Evolutionary conservation across 1,140 invertebrate species (phyloP).

Genomic region (Schlechtendalia chinensis): DNA sequence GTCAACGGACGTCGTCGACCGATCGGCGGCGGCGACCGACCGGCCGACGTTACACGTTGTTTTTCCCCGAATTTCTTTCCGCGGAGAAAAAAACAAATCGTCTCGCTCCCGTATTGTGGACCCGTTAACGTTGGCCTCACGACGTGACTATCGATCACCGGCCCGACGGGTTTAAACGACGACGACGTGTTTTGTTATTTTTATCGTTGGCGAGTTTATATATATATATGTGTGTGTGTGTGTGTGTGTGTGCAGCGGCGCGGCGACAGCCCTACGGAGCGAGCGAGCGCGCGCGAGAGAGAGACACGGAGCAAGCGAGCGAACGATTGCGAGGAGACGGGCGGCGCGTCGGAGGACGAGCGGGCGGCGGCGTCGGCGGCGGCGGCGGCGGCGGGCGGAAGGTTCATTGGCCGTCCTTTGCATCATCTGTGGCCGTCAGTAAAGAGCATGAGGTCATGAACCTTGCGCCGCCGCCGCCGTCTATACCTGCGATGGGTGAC

Average conservation of each 20-base stretch:
- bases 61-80: too few relatives aligned
- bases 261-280: too few relatives aligned
- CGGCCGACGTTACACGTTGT: too few relatives aligned
- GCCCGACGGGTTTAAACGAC: neutral
- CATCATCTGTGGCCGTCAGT: constrained; percentile 49
- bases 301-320: too few relatives aligned
- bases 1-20: constrained; percentile 24
- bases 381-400: neutral
- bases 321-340: neutral
- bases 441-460: constrained; percentile 50
- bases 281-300: too few relatives aligned
- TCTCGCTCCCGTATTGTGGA: too few relatives aligned
- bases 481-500: constrained; percentile 44
- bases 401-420: constrained; percentile 50
- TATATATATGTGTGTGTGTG: neutral
- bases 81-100: too few relatives aligned
- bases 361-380: neutral
- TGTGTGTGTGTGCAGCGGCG: neutral
- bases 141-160: neutral
- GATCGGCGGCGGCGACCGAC: neutral
- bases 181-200: constrained; percentile 18
- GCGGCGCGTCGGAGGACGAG: neutral
- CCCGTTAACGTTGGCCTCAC: too few relatives aligned
- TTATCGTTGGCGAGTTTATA: neutral
- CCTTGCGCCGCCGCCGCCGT: constrained; percentile 35